phyloP scores from a whole-genome alignment of 2,113 vertebrate species.

The Centropus bengalensis region DNA sequence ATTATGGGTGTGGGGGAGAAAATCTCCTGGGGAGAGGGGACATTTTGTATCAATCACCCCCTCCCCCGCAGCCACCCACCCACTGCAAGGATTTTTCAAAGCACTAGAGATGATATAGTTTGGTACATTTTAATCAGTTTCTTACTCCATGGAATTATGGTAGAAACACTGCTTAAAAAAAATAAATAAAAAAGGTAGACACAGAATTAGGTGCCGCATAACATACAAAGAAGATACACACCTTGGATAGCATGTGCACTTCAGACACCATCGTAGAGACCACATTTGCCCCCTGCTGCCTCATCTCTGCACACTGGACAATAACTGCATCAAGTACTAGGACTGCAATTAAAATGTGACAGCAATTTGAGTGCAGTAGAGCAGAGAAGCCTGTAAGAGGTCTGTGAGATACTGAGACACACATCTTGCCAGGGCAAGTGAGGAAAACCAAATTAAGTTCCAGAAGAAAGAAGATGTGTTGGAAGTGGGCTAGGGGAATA shows the following conservation, averaged over 20 bases:
- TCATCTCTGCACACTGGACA: neutral
- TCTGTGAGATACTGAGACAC: neutral
- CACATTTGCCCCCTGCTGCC: neutral
- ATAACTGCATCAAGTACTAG: neutral
- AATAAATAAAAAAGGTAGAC: neutral
- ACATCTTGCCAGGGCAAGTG: neutral
- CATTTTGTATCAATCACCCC: constrained; percentile 67
- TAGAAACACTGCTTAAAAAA: neutral
- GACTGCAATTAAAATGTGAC: neutral
- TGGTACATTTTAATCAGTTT: constrained; percentile 55
- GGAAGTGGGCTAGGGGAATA: neutral
- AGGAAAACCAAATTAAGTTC: neutral
- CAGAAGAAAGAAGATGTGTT: neutral
- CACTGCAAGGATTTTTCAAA: constrained; percentile 63
- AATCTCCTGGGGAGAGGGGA: constrained; percentile 66
- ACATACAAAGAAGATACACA: neutral
- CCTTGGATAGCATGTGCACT: neutral
- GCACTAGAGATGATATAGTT: constrained; percentile 3
- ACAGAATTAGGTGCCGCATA: neutral
- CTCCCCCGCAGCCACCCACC: constrained; percentile 66
- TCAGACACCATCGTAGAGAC: neutral
- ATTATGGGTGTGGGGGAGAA: constrained; percentile 52
- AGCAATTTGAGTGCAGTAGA: neutral
- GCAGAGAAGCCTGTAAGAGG: neutral
- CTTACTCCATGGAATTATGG: neutral